A percentile compares a stretch with the other conserved stretches of the same genome.
phyloP scores from a whole-genome alignment of 2,888 invertebrate genomes.

The Acholoe squamosa region DNA sequence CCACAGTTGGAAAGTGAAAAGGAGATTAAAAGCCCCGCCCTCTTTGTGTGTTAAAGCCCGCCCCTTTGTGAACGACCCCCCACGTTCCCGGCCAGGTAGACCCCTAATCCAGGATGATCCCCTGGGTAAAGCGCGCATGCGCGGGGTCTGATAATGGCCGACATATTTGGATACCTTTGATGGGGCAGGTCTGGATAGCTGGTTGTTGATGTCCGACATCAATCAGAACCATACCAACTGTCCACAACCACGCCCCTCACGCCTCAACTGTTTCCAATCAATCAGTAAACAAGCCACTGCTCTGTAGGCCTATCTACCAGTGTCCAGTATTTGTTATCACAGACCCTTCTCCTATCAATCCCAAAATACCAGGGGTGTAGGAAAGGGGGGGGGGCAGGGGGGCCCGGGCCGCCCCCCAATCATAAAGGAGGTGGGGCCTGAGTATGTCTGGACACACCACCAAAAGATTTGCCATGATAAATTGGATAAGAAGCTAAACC shows the following conservation, averaged over 20 bases:
- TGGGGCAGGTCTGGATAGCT: not conserved
- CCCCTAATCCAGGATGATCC: conserved; percentile 35
- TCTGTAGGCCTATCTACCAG: not conserved
- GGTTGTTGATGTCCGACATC: not conserved
- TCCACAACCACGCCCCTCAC: not conserved
- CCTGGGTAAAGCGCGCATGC: conserved; percentile 3
- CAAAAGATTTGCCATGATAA: too few species aligned
- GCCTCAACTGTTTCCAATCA: not conserved
- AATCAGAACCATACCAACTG: not conserved
- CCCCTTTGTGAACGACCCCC: conserved; percentile 2
- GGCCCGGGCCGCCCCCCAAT: too few species aligned
- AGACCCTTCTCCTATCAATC: too few species aligned
- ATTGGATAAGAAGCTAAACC: too few species aligned
- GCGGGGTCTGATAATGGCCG: conserved; percentile 19
- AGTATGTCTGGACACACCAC: too few species aligned
- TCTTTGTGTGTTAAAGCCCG: conserved; percentile 9
- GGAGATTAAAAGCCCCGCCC: conserved; percentile 33
- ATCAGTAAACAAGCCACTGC: not conserved
- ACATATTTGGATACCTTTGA: not conserved
- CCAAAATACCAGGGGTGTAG: too few species aligned
- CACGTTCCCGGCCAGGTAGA: not conserved
- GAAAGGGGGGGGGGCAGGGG: too few species aligned
- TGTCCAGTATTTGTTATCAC: too few species aligned
- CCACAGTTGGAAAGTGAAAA: not conserved
- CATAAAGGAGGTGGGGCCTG: too few species aligned